Evolutionary conservation across 2,797 vertebrate genomes (phyloP).

Genomic region (Gila robusta): DNA sequence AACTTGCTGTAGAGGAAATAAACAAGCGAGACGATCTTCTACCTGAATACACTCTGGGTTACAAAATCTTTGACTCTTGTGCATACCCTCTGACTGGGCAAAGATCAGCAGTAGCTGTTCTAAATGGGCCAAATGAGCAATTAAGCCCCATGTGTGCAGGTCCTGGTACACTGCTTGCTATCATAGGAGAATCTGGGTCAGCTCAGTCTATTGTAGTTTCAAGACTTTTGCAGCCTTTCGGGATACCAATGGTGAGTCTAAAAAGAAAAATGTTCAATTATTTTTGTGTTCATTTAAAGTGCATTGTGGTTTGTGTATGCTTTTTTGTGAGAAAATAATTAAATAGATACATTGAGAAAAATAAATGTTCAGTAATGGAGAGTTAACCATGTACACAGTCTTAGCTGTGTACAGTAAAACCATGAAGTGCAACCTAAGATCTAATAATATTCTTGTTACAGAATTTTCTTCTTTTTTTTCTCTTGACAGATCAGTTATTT

Average conservation of each 20-base stretch:
- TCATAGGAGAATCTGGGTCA: constrained; percentile 81
- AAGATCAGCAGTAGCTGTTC: constrained; percentile 74
- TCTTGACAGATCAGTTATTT: constrained; percentile 80
- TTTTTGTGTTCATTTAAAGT: background rate
- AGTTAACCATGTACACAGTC: background rate
- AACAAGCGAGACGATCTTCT: constrained; percentile 73
- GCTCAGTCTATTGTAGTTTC: constrained; percentile 81
- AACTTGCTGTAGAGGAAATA: constrained; percentile 79
- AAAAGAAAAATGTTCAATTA: background rate
- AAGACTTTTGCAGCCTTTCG: constrained; percentile 76
- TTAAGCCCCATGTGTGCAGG: constrained; percentile 66
- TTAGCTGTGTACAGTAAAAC: background rate
- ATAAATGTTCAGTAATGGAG: background rate
- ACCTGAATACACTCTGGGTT: constrained; percentile 76
- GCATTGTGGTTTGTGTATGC: background rate
- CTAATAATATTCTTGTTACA: background rate
- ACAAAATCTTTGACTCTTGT: constrained; percentile 82
- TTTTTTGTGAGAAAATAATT: background rate
- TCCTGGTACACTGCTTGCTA: constrained; percentile 71
- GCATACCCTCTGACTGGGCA: constrained; percentile 78
- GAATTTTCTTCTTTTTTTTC: background rate
- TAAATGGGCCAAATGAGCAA: constrained; percentile 71
- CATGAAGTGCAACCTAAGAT: background rate
- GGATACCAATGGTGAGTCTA: constrained; percentile 76
- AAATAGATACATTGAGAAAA: too few relatives aligned